Evolutionary conservation across 2,797 vertebrate genomes (phyloP), one percentile per base, ranked within the genome.

Genomic region (Odontamblyopus lacepedii): DNA sequence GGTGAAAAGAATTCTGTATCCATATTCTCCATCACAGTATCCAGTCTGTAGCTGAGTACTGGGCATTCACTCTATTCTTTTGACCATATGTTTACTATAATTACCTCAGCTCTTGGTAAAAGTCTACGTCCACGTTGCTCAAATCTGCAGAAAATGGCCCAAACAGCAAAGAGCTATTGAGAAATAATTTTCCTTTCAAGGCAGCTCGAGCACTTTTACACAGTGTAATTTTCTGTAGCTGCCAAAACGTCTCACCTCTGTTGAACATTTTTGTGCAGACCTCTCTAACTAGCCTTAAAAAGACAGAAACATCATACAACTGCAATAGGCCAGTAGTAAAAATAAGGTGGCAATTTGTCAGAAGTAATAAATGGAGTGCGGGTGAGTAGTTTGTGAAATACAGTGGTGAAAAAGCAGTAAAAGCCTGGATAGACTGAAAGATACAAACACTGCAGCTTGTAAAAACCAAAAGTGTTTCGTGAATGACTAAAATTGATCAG

Each of bases 101-200:
- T 57, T 57, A 26, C 55, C 55, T 57, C 9, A 57, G 55, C 55
- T 26, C 23, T 26, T 57, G 23, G 55, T 57, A 26, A 57, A 56
- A 57, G 27, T 60, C 26, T 60, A 18, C 74, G 77, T 75, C 56
- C 73, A 56, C 7, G 53, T 65, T 73, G 60, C 68, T 4, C 55
- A 75, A 84, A 82, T 60, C 53, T 32, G 18, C 27, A 71, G 41
- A 29, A 74, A 76, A 72, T 64, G 11, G 62, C 56, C 32, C 65
- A 75, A 67, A 69, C 26, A 60, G 57, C 68, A 57, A 70, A 13
- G n/a, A 35, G 18, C 51, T 55, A 72, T 66, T 78, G 73, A 85
- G 78, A 76, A 63, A 78, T 81, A 11, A 76, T 86, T 73, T 83
- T 59, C 61, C 19, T 41, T 71, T 78, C 70, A 2, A 75, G 67